Evolutionary conservation across 2,888 invertebrate species (phyloP).

Genomic region (Agrochola macilenta): DNA sequence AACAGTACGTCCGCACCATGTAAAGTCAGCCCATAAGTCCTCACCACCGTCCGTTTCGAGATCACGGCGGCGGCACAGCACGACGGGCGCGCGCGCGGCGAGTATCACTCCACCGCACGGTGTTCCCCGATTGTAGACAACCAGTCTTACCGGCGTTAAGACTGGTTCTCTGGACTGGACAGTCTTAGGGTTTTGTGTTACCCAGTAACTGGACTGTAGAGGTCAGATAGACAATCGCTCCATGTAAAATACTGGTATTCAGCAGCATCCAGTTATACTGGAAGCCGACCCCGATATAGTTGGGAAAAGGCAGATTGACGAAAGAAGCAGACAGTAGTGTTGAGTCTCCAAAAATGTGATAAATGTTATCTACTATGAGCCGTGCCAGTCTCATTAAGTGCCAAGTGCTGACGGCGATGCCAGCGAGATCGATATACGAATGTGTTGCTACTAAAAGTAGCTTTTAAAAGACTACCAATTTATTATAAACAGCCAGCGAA

Average conservation of each 20-base stretch:
- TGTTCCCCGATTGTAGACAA: too few relatives aligned
- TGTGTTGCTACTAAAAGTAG: slow-evolving; percentile 6
- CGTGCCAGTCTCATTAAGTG: neutral
- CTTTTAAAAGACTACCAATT: neutral
- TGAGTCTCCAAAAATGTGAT: neutral
- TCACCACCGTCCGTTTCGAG: too few relatives aligned
- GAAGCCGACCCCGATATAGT: neutral
- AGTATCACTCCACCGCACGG: too few relatives aligned
- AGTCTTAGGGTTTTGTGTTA: too few relatives aligned
- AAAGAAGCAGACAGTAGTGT: neutral
- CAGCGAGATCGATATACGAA: neutral
- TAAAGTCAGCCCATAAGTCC: too few relatives aligned
- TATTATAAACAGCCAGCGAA: neutral
- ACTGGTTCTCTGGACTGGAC: too few relatives aligned
- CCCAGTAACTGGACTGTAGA: neutral
- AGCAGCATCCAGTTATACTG: neutral
- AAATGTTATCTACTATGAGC: too few relatives aligned
- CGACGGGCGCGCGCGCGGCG: too few relatives aligned
- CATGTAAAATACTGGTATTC: neutral
- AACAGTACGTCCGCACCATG: too few relatives aligned
- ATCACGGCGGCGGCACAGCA: too few relatives aligned
- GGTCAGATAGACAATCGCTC: neutral
- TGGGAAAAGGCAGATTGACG: neutral
- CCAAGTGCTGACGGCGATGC: neutral
- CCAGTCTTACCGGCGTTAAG: neutral